Evolutionary conservation across 2,888 invertebrate species (phyloP), one percentile per base, ranked within the genome.

Genomic region (Pseudoips prasinana): DNA sequence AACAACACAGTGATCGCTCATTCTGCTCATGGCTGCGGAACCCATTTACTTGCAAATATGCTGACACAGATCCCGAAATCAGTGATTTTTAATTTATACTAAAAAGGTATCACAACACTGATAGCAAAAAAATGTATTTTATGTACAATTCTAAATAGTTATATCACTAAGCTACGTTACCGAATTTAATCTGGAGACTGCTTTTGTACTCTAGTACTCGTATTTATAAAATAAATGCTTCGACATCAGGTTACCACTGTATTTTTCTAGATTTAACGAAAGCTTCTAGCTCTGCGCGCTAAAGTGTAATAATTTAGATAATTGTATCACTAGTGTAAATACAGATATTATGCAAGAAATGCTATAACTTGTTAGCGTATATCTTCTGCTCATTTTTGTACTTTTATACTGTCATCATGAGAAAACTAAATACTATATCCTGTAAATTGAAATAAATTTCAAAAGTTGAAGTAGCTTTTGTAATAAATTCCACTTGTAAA

Each of bases 31-130:
- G 94, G 94, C 85, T 94, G 45, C 82, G 93, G 61, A 94, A 93
- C 73, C 94, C 94, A 7, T 94, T 94, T 64, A 92, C 94, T 23
- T 94, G 94, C 86, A 93, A 94, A 74, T 93, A 94, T 74, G 93
- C 93, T 42, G 93, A 94, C 66, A 92, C 92, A 45, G 92, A 92
- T 68, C 92, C 92, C 39, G 92, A 92, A 84, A 91, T 92, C 50
- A 92, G 92, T 75, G 92, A 92, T 69, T 92, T 92, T 66, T 90
- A 83, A 76, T 46, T 44, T 43, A 40, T 58, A 42, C 25, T n/a
- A n/a, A n/a, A n/a, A n/a, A n/a, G n/a, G n/a, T n/a, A n/a, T n/a
- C n/a, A n/a, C n/a, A n/a, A n/a, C n/a, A n/a, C n/a, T n/a, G n/a
- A n/a, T n/a, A n/a, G 35, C 45, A 44, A 32, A 33, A 52, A 46